Conservation (phyloP, 1,140 invertebrate species). For the Calliphora vicina region DNA sequence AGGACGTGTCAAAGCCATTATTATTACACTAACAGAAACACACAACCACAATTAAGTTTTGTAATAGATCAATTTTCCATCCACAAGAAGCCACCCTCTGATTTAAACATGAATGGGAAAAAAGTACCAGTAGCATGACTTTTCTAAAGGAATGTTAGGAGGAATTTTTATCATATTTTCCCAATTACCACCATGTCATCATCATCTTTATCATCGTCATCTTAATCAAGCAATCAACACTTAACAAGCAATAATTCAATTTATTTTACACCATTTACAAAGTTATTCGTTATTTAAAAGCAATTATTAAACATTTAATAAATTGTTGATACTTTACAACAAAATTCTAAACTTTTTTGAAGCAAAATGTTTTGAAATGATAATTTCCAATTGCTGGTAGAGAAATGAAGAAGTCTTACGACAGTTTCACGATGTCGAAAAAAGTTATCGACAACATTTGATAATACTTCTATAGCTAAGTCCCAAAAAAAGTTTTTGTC, state of each 20-base stretch:
- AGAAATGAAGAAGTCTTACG: no score
- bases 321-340: no score
- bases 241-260: conserved; percentile 26
- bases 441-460: no score
- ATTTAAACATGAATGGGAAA: no score
- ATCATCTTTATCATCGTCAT: background rate
- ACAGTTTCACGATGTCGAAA: no score
- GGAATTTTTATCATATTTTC: conserved; percentile 19
- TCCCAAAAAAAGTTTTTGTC: no score
- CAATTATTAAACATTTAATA: no score
- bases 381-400: no score
- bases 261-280: background rate
- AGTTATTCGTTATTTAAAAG: no score
- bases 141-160: background rate
- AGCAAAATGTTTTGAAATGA: no score
- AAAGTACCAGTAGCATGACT: background rate
- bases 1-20: conserved; percentile 31
- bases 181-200: conserved; percentile 2
- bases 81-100: background rate
- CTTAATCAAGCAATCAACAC: conserved; percentile 23
- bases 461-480: no score
- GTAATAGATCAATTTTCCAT: background rate
- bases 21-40: background rate
- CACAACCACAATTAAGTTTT: conserved; percentile 6
- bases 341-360: no score